A percentile compares a stretch with the other conserved stretches of the same genome.
Conservation (phyloP, 2,797 vertebrate genomes). For the Chelmon rostratus region DNA sequence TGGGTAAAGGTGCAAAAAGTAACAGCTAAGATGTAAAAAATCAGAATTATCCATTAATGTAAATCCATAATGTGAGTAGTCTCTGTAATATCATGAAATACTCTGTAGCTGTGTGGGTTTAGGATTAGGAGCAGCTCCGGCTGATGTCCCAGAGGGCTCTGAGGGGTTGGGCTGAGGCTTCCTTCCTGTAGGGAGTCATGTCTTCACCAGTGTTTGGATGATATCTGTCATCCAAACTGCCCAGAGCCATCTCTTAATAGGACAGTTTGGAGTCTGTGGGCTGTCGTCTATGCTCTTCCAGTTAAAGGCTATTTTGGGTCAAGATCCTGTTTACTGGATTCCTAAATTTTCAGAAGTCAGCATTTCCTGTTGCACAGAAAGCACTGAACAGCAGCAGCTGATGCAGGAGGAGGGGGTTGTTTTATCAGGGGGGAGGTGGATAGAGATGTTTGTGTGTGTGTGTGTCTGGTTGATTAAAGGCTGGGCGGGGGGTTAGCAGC, state of each 20-base stretch:
- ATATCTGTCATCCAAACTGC: conserved; percentile 62
- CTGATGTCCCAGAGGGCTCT: conserved; percentile 45
- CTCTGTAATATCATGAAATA: background rate
- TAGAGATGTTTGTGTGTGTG: conserved; percentile 48
- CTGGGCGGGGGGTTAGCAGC: conserved; percentile 54
- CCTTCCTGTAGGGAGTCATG: conserved; percentile 69
- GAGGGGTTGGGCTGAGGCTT: conserved; percentile 60
- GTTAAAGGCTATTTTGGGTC: conserved; percentile 67
- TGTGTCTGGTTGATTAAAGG: conserved; percentile 72
- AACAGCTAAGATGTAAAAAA: background rate
- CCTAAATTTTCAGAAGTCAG: conserved; percentile 68
- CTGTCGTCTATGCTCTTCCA: conserved; percentile 51
- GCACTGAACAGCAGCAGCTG: conserved; percentile 36
- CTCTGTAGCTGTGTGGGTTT: conserved; percentile 9
- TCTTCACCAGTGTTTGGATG: conserved; percentile 51
- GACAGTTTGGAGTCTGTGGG: conserved; percentile 45
- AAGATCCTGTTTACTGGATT: conserved; percentile 76
- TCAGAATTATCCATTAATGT: background rate
- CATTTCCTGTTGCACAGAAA: conserved; percentile 72
- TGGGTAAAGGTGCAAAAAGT: background rate
- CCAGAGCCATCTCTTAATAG: conserved; percentile 55
- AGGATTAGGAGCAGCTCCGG: conserved; percentile 30
- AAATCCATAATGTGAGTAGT: background rate
- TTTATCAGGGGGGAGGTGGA: conserved; percentile 48
- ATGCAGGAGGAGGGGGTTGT: conserved; percentile 26